A percentile compares a stretch with the other conserved stretches of the same genome.
These are phyloP conservation scores for Microcaecilia unicolor DNA, from an alignment of 2,797 vertebrate genomes.

Conservation along the genomic window DNA sequence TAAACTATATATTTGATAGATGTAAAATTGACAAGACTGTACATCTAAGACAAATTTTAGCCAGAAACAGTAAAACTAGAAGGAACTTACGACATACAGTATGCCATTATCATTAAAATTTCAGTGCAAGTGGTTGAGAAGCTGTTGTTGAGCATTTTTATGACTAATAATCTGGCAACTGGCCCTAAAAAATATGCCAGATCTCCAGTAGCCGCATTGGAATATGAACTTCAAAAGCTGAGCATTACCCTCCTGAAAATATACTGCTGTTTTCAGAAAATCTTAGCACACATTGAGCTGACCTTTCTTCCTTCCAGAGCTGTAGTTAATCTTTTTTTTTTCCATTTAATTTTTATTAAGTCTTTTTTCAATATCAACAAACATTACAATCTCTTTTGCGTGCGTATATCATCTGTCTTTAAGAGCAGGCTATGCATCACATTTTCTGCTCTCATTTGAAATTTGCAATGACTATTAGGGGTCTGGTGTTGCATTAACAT, in stretches of 20 bases:
- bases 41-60: too few species aligned
- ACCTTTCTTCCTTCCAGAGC: neutral
- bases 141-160: fast-evolving
- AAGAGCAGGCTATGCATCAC: too few species aligned
- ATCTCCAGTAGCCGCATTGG: too few species aligned
- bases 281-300: neutral
- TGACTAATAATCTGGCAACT: neutral
- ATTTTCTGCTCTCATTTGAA: neutral
- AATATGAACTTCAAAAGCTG: neutral
- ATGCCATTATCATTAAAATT: fast-evolving
- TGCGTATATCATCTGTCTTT: too few species aligned
- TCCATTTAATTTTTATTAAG: too few species aligned
- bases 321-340: neutral
- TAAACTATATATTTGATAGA: too few species aligned
- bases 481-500: neutral
- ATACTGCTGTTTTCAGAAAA: fast-evolving
- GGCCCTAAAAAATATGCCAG: neutral
- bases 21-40: too few species aligned
- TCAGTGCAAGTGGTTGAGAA: neutral
- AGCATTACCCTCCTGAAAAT: too few species aligned
- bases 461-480: neutral
- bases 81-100: neutral
- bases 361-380: too few species aligned
- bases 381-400: too few species aligned
- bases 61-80: neutral